Percentiles rank a stretch among this genome's conserved stretches.
phyloP scores from a whole-genome alignment of 2,113 vertebrate species.

The Emydocephalus ijimae region DNA sequence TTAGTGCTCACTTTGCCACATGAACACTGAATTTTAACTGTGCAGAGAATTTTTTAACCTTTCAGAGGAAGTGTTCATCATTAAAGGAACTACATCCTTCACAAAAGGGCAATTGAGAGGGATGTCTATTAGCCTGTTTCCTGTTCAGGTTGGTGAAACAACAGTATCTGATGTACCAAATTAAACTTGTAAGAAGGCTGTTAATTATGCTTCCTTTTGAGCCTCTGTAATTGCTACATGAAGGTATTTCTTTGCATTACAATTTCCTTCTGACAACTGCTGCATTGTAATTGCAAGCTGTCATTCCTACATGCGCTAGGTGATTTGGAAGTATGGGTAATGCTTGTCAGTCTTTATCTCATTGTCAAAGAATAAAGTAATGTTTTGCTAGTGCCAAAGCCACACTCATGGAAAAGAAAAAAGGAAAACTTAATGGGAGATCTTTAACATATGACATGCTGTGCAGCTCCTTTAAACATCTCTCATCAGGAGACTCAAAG shows the following conservation, averaged over 20 bases:
- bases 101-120: not conserved
- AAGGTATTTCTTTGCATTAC: not conserved
- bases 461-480: not conserved
- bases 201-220: constrained; percentile 10
- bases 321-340: not conserved
- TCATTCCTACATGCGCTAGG: not conserved
- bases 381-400: not conserved
- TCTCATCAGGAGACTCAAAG: not conserved
- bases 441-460: not conserved
- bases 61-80: not conserved
- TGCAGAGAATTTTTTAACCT: not conserved
- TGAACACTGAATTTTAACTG: not conserved
- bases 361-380: not conserved
- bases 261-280: not conserved
- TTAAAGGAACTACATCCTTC: not conserved
- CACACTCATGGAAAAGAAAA: rapidly evolving
- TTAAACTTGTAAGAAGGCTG: not conserved
- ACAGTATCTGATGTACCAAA: not conserved
- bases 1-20: not conserved
- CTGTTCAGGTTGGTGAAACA: not conserved
- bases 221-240: not conserved
- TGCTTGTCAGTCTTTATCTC: not conserved
- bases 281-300: constrained; percentile 16
- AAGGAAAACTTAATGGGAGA: not conserved
- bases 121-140: constrained; percentile 1